phyloP scores from a whole-genome alignment of 2,888 invertebrate genomes.

The Amphipoea lucens region DNA sequence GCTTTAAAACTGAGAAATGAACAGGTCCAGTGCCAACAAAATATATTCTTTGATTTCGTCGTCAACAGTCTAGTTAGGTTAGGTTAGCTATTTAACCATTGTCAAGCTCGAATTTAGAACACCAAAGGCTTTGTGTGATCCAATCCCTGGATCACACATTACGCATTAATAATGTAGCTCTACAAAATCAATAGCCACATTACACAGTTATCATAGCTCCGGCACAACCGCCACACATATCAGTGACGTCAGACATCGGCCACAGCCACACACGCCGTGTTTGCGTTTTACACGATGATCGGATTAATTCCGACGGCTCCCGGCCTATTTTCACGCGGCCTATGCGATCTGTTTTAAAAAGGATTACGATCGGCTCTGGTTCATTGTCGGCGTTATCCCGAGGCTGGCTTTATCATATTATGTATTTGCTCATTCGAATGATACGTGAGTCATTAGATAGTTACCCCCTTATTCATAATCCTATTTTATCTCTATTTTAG shows the following conservation, averaged over 20 bases:
- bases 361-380: slow-evolving; percentile 56
- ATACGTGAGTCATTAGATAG: slow-evolving; percentile 51
- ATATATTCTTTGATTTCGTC: background rate
- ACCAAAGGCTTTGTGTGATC: background rate
- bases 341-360: slow-evolving; percentile 63
- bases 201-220: slow-evolving; percentile 42
- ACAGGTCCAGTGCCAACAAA: background rate
- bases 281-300: slow-evolving; percentile 57
- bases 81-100: background rate
- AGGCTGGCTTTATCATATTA: slow-evolving; percentile 50
- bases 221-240: slow-evolving; percentile 49
- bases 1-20: background rate
- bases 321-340: slow-evolving; percentile 55
- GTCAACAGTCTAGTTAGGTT: background rate
- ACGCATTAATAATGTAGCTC: slow-evolving; percentile 10
- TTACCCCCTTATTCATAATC: too few species aligned
- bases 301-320: slow-evolving; percentile 55
- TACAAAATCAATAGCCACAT: slow-evolving; percentile 40
- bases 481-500: too few species aligned
- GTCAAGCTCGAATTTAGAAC: background rate
- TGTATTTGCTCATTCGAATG: slow-evolving; percentile 48
- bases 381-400: slow-evolving; percentile 52
- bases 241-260: slow-evolving; percentile 53
- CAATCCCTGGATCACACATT: slow-evolving; percentile 8
- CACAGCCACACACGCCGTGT: slow-evolving; percentile 37